Conservation (phyloP, 2,113 vertebrate genomes). For the Typhlomys cinereus region DNA sequence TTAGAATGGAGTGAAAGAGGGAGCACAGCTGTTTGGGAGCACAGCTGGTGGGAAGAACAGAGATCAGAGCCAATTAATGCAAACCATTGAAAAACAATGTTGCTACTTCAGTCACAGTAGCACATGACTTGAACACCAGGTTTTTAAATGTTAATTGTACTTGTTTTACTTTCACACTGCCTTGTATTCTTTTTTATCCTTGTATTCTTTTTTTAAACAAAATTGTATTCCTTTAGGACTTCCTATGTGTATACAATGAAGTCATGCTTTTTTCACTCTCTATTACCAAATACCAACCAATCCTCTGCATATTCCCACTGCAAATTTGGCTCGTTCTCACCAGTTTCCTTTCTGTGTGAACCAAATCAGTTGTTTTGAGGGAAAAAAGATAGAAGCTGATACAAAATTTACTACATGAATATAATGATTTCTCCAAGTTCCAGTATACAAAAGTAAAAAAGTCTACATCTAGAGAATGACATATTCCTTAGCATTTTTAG, state of each 20-base stretch:
- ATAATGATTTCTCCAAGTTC: not conserved
- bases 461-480: not conserved
- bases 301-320: too few relatives aligned
- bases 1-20: slow-evolving; percentile 10
- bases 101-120: slow-evolving; percentile 14
- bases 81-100: slow-evolving; percentile 22
- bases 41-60: slow-evolving; percentile 32
- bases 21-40: not conserved
- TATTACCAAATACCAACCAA: too few relatives aligned
- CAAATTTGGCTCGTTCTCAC: too few relatives aligned
- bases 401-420: not conserved
- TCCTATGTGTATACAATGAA: too few relatives aligned
- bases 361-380: not conserved
- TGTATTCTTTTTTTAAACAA: too few relatives aligned
- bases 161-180: too few relatives aligned
- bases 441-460: not conserved
- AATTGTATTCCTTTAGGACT: too few relatives aligned
- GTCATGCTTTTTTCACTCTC: too few relatives aligned
- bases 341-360: too few relatives aligned
- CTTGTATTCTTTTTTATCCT: too few relatives aligned
- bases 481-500: not conserved
- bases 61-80: not conserved
- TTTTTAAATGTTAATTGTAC: too few relatives aligned
- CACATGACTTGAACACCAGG: not conserved
- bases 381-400: not conserved